Evolutionary conservation across 2,888 invertebrate species (phyloP).

Genomic region (Diarsia dahlii): DNA sequence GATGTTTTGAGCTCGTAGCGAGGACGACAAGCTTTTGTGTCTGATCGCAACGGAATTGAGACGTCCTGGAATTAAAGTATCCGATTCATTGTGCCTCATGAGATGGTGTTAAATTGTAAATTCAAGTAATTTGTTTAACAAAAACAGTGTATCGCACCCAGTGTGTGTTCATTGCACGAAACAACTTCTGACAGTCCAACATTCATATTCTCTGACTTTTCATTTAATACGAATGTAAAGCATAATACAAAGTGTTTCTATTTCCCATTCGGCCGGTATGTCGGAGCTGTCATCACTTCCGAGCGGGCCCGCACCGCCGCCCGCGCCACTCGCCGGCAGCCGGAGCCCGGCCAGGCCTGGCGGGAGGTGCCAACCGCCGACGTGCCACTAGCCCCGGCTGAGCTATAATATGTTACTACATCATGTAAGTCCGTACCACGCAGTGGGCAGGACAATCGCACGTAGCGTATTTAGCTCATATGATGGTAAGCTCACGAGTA

Average conservation of each 20-base stretch:
- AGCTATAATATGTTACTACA: neutral
- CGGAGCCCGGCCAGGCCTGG: neutral
- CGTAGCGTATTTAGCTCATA: neutral
- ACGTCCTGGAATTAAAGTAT: no score
- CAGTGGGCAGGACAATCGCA: neutral
- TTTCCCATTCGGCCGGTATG: neutral
- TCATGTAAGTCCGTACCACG: neutral
- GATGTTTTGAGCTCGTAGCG: no score
- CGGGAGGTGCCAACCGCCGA: neutral
- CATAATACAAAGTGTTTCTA: conserved; percentile 5
- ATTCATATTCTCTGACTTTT: neutral
- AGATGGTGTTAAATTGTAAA: no score
- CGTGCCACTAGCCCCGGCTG: neutral
- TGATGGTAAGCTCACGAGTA: neutral
- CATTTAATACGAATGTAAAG: neutral
- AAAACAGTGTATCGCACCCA: no score
- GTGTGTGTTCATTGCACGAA: no score
- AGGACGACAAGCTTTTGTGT: no score
- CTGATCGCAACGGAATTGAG: no score
- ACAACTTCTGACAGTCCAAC: no score
- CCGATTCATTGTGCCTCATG: no score
- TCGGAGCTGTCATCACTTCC: conserved; percentile 18
- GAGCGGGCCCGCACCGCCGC: neutral
- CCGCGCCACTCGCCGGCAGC: neutral
- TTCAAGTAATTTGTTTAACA: no score